These are phyloP conservation scores for Nannospalax galili DNA, from an alignment of 2,113 vertebrate genomes.

Conservation along the genomic window DNA sequence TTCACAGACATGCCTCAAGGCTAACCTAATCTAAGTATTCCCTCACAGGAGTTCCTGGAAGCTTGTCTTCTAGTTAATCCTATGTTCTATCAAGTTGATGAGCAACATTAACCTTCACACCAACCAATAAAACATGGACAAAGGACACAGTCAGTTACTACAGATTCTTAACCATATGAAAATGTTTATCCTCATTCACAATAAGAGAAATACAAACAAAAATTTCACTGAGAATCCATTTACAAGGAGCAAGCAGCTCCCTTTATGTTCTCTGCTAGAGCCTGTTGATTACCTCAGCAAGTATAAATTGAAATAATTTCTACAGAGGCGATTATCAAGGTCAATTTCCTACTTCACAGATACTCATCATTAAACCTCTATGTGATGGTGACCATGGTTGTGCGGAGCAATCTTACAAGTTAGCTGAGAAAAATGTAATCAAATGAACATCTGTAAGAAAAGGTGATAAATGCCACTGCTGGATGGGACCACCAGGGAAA, in stretches of 20 bases:
- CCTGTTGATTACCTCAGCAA: neutral
- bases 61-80: too few relatives aligned
- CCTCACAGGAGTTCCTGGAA: too few relatives aligned
- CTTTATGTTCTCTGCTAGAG: neutral
- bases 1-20: too few relatives aligned
- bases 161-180: conserved; percentile 15
- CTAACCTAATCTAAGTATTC: too few relatives aligned
- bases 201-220: neutral
- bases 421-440: neutral
- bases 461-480: neutral
- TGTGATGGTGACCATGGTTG: neutral
- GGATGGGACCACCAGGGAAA: neutral
- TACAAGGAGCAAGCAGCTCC: neutral
- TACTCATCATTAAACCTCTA: neutral
- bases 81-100: too few relatives aligned
- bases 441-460: neutral
- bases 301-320: neutral
- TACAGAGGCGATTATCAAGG: too few relatives aligned
- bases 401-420: neutral
- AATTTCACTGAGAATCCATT: neutral
- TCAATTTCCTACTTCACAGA: neutral
- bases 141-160: neutral
- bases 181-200: neutral
- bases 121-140: neutral
- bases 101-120: too few relatives aligned